A percentile compares a stretch with the other conserved stretches of the same genome.
Evolutionary conservation across 2,113 vertebrate species (phyloP).

Genomic region (Pluvianellus socialis): DNA sequence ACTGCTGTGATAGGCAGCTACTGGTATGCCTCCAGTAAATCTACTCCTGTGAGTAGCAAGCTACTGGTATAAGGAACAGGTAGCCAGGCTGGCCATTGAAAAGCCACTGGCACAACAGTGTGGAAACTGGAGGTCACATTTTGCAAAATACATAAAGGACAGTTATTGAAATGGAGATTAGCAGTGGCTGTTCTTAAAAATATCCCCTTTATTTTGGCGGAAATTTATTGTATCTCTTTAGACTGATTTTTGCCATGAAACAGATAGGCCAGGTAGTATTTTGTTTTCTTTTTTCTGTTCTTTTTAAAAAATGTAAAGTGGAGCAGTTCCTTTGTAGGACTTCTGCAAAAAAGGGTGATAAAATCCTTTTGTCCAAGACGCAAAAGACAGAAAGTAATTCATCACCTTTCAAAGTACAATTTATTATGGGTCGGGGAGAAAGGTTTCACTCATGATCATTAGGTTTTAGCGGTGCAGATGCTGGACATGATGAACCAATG

Average conservation of each 20-base stretch:
- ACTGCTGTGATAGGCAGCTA: not conserved
- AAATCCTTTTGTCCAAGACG: constrained; percentile 9
- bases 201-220: accelerated
- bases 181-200: not conserved
- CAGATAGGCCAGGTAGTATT: not conserved
- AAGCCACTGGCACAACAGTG: not conserved
- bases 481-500: constrained; percentile 57
- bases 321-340: not conserved
- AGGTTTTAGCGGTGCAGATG: constrained; percentile 15
- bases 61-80: not conserved
- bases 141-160: not conserved
- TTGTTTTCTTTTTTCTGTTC: not conserved
- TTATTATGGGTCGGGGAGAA: constrained; percentile 46
- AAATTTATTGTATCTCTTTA: not conserved
- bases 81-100: not conserved
- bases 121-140: not conserved
- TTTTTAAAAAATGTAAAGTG: not conserved
- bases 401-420: constrained; percentile 31
- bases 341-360: not conserved
- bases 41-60: not conserved
- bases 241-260: not conserved
- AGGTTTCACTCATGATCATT: constrained; percentile 36
- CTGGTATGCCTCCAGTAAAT: not conserved
- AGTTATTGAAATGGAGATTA: not conserved
- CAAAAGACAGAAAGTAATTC: constrained; percentile 37